phyloP scores from a whole-genome alignment of 2,113 vertebrate species.

The Aspidoscelis tigris region DNA sequence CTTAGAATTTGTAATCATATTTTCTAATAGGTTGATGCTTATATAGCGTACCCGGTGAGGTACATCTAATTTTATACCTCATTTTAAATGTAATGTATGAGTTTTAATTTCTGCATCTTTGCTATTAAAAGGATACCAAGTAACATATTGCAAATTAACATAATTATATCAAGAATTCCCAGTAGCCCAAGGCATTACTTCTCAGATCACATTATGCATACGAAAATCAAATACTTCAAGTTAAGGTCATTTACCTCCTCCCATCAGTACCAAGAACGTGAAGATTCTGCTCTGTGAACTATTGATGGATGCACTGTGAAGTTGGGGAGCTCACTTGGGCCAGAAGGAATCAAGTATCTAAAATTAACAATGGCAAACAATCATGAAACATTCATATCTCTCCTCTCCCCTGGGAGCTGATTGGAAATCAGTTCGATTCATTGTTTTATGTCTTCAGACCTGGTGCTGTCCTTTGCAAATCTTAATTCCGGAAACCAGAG shows the following conservation, averaged over 20 bases:
- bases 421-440: not conserved
- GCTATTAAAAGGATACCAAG: slow-evolving; percentile 46
- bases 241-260: slow-evolving; percentile 50
- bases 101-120: slow-evolving; percentile 55
- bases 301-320: not conserved
- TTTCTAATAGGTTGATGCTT: slow-evolving; percentile 37
- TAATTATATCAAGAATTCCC: slow-evolving; percentile 66
- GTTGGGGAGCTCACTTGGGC: slow-evolving; percentile 36
- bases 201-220: slow-evolving; percentile 66
- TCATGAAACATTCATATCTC: not conserved
- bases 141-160: slow-evolving; percentile 70
- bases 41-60: slow-evolving; percentile 11
- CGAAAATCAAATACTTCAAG: slow-evolving; percentile 61
- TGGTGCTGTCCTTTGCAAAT: not conserved
- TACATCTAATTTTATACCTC: slow-evolving; percentile 40
- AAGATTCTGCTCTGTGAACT: slow-evolving; percentile 37
- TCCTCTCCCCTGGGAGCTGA: not conserved
- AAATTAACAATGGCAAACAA: not conserved
- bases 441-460: not conserved
- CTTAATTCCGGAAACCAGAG: not conserved
- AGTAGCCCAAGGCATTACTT: slow-evolving; percentile 58
- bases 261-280: slow-evolving; percentile 48
- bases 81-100: slow-evolving; percentile 55
- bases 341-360: not conserved
- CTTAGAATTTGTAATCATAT: slow-evolving; percentile 26